phyloP scores from a whole-genome alignment of 2,797 vertebrate species.

The Liparis tanakae region DNA sequence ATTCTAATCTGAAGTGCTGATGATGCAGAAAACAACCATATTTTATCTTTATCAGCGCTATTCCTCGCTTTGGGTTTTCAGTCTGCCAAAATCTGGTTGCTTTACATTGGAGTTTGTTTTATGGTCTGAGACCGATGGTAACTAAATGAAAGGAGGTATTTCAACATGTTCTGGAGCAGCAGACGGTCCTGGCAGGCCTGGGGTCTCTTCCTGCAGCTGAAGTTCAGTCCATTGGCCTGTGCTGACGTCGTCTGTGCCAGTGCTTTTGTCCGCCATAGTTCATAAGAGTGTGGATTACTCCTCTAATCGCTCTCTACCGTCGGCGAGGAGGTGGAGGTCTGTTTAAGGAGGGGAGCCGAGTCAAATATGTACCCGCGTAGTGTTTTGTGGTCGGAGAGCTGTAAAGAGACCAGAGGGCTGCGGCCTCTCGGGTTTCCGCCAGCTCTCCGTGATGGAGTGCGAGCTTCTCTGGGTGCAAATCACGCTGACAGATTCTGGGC shows the following conservation, averaged over 20 bases:
- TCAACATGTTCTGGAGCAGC: conserved; percentile 31
- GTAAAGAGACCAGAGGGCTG: conserved; percentile 68
- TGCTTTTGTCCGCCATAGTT: conserved; percentile 66
- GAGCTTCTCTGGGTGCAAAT: conserved; percentile 84
- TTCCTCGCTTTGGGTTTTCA: conserved; percentile 16
- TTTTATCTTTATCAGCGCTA: conserved; percentile 39
- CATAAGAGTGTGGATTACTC: conserved; percentile 58
- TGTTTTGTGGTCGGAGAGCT: conserved; percentile 68
- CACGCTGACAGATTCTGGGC: conserved; percentile 89
- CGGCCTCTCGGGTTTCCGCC: conserved; percentile 76
- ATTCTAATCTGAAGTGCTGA: conserved; percentile 2
- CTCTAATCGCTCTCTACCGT: conserved; percentile 62
- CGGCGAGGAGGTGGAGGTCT: conserved; percentile 45
- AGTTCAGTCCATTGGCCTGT: conserved; percentile 46
- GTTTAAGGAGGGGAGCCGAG: conserved; percentile 27
- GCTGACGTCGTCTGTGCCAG: conserved; percentile 28
- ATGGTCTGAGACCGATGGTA: conserved; percentile 28
- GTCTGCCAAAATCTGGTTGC: conserved; percentile 6
- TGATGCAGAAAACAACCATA: conserved; percentile 27
- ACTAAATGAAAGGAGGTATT: conserved; percentile 46
- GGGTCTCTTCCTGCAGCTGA: conserved; percentile 40
- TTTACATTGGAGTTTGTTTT: conserved; percentile 39
- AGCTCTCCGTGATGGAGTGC: conserved; percentile 79
- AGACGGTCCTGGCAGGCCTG: conserved; percentile 10
- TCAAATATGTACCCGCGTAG: conserved; percentile 60